Evolutionary conservation across 2,888 invertebrate genomes (phyloP), one percentile per base, ranked within the genome.

Genomic region (Drosophila picticornis): DNA sequence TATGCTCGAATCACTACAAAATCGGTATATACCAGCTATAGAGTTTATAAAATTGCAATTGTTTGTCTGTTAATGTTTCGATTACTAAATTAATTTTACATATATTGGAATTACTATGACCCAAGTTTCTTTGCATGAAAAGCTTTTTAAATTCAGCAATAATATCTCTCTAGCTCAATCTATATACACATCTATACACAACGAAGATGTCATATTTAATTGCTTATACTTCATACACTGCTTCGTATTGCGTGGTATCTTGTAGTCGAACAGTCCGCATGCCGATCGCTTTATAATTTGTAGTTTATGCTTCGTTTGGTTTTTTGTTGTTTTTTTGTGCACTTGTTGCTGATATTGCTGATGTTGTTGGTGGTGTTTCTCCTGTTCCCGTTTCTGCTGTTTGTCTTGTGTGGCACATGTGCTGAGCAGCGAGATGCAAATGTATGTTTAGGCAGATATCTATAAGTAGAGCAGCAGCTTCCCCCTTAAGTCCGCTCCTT

Each of bases 261-360:
- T 22, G 1, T 29, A 46, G 77, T 76, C 66, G 13, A 48, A 50
- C 65, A 69, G 9, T 66, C 25, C 22, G 65, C 67, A 60, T 77
- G 73, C 11, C 22, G 16, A 53, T 16, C 34, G n/a, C 50, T 57
- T 68, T 63, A 46, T 63, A 63, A 70, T 40, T 46, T 58, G 58
- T 64, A 53, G 40, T 77, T 68, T 52, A 81, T 77, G 81, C 68
- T 62, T 81, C 81, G 74, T 65, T 72, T 68, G 62, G 52, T 63
- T 25, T 46, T 22, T 6, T 62, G 55, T 51, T 61, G 61, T 36
- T 36, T 71, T 66, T 69, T 50, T 48, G 58, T 69, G 53, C 71
- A 72, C 70, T 70, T 80, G 61, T 74, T 71, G 27, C 9, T 36
- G 36, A 34, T 5, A 5, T 34, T 13, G 69, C 70, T 66, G 51